phyloP scores from a whole-genome alignment of 92 coral and sea anemone genomes.

The Muricea muricata region DNA sequence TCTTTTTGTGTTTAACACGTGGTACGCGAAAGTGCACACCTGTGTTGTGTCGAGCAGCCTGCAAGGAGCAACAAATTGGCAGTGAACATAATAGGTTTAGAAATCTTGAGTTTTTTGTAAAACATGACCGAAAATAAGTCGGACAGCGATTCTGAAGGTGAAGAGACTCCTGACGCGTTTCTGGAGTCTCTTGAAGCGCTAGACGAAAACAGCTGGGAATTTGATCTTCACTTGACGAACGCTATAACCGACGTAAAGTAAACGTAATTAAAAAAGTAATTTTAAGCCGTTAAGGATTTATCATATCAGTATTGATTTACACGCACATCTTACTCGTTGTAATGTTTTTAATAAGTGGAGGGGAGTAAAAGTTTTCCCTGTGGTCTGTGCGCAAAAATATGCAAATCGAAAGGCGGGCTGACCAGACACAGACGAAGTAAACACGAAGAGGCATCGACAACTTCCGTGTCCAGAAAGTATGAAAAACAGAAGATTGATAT shows the following conservation, averaged over 20 bases:
- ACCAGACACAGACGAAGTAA: constrained; percentile 25
- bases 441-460: no score
- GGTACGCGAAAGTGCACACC: no score
- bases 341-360: not conserved
- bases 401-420: constrained; percentile 17
- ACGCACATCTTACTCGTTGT: not conserved
- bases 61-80: no score
- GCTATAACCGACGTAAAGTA: not conserved
- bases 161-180: not conserved
- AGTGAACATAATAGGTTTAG: no score
- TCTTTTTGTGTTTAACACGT: no score
- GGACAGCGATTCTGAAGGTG: no score
- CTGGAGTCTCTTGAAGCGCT: constrained; percentile 2
- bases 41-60: no score
- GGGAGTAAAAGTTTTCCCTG: not conserved
- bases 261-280: no score
- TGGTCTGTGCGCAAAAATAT: not conserved
- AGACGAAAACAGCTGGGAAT: not conserved
- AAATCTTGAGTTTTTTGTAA: no score
- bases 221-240: not conserved
- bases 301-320: not conserved
- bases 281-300: not conserved
- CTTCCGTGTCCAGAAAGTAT: no score
- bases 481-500: not conserved
- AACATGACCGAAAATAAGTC: no score